Percentiles rank a stretch among this genome's conserved stretches.
Conservation (phyloP, 2,888 invertebrate genomes). For the Ophion obscuratus region DNA sequence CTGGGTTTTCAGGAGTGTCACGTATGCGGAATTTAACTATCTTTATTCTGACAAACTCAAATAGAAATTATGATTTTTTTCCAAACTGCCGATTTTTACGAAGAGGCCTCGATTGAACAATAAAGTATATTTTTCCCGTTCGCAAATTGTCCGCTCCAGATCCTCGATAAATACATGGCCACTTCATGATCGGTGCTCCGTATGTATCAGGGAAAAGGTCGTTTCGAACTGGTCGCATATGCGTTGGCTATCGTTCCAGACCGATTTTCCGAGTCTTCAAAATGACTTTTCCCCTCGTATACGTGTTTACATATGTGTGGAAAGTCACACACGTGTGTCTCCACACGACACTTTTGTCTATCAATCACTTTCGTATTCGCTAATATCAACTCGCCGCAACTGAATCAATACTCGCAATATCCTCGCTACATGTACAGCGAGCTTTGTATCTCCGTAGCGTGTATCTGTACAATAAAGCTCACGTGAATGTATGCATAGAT, state of each 20-base stretch:
- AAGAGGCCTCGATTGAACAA: no score
- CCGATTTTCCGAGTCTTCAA: background rate
- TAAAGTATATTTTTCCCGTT: no score
- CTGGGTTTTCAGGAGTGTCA: no score
- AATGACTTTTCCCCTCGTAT: background rate
- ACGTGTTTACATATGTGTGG: background rate
- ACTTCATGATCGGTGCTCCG: no score
- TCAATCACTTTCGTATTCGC: conserved; percentile 73
- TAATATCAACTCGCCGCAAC: conserved; percentile 67
- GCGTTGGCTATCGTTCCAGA: background rate
- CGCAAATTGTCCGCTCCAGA: no score
- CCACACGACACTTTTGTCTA: conserved; percentile 66
- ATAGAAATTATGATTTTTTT: no score
- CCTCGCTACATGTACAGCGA: conserved; percentile 10
- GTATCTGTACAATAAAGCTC: background rate
- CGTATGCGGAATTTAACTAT: no score
- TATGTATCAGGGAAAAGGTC: background rate
- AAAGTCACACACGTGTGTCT: background rate
- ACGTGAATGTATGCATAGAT: conserved; percentile 1
- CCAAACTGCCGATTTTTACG: no score
- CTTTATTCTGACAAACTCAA: no score
- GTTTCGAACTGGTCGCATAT: background rate
- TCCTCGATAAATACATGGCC: no score
- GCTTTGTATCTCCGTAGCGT: conserved; percentile 43
- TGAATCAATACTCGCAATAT: conserved; percentile 48